Percentiles rank a stretch among this genome's conserved stretches.
Conservation (phyloP, 1,140 invertebrate genomes). For the Pogonus chalceus region DNA sequence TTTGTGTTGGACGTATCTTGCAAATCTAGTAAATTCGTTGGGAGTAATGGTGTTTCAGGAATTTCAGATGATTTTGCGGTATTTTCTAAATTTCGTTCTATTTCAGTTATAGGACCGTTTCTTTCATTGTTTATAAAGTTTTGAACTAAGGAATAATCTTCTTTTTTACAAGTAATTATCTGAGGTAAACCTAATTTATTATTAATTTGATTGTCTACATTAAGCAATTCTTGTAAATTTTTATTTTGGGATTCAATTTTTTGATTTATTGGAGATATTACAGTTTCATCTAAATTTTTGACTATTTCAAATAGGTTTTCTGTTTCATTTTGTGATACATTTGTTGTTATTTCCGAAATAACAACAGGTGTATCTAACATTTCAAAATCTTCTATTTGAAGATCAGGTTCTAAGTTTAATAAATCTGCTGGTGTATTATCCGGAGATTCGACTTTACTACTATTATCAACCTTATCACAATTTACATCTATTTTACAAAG, state of each 20-base stretch:
- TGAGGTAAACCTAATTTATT: too few relatives aligned
- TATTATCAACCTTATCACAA: neutral
- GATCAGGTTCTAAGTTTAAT: neutral
- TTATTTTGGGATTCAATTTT: neutral
- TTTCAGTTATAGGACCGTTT: neutral
- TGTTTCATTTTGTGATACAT: too few relatives aligned
- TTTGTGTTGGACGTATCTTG: conserved; percentile 26
- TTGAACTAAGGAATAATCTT: neutral
- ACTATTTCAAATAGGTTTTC: too few relatives aligned
- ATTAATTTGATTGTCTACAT: neutral
- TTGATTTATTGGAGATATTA: neutral
- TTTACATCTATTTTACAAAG: too few relatives aligned
- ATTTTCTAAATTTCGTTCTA: neutral
- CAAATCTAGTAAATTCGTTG: conserved; percentile 10
- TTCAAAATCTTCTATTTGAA: neutral
- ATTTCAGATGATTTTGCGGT: neutral
- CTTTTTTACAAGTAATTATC: too few relatives aligned
- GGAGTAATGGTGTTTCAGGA: neutral
- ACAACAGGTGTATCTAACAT: too few relatives aligned
- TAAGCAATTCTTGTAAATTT: neutral
- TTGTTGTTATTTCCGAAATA: too few relatives aligned
- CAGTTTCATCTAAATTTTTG: too few relatives aligned
- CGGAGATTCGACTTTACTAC: too few relatives aligned
- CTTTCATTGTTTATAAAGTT: neutral
- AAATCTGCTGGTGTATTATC: neutral